Conservation (phyloP, 2,888 invertebrate genomes). For the Gymnosoma rotundatum region DNA sequence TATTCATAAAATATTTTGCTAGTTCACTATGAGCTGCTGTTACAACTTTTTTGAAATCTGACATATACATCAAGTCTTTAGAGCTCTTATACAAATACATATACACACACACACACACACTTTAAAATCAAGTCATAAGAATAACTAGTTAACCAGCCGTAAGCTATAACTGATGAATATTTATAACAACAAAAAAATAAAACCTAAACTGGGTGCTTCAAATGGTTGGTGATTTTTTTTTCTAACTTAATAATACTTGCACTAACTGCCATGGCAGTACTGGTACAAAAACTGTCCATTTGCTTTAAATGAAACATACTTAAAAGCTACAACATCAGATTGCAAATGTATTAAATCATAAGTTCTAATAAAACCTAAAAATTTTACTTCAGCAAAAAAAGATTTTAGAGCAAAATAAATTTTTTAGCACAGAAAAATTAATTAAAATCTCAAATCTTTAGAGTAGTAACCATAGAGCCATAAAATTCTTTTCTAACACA, state of each 20-base stretch:
- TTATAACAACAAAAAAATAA: slow-evolving; percentile 2
- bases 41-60: slow-evolving; percentile 26
- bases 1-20: slow-evolving; percentile 65
- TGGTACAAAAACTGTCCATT: slow-evolving; percentile 45
- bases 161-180: slow-evolving; percentile 45
- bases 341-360: slow-evolving; percentile 16
- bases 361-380: too few relatives aligned
- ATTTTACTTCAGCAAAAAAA: too few relatives aligned
- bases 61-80: slow-evolving; percentile 35
- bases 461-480: too few relatives aligned
- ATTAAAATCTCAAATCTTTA: too few relatives aligned
- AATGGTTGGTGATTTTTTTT: slow-evolving; percentile 4
- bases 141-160: slow-evolving; percentile 58
- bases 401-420: too few relatives aligned
- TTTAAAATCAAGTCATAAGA: slow-evolving; percentile 42
- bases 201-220: neutral
- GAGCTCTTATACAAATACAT: too few relatives aligned
- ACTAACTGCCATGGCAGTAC: neutral
- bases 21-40: slow-evolving; percentile 48
- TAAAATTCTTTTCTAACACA: too few relatives aligned
- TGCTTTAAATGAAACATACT: slow-evolving; percentile 36
- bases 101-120: neutral
- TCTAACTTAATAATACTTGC: neutral
- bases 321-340: slow-evolving; percentile 13
- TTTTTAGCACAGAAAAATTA: too few relatives aligned